Evolutionary conservation across 2,888 invertebrate species (phyloP).

Genomic region (Tipula lateralis): DNA sequence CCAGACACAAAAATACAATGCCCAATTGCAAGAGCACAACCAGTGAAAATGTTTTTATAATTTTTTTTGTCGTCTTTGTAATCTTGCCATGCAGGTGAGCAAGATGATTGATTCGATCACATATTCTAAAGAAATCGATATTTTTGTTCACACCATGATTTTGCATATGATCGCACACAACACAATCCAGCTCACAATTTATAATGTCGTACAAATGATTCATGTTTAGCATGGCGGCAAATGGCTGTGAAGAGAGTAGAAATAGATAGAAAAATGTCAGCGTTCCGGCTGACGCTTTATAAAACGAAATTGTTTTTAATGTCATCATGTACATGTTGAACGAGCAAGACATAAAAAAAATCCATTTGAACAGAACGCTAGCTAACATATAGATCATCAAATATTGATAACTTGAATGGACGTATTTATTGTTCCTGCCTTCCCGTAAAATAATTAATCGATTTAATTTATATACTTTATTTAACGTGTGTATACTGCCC

Average conservation of each 20-base stretch:
- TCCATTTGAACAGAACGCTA: not conserved
- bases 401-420: not conserved
- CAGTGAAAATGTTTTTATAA: not conserved
- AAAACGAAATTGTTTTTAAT: not conserved
- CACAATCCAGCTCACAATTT: not conserved
- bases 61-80: not conserved
- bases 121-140: not conserved
- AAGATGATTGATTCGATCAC: not conserved
- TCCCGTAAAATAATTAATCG: not conserved
- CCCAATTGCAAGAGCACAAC: not conserved
- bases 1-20: not conserved
- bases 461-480: not conserved
- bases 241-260: not conserved
- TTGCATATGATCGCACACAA: not conserved
- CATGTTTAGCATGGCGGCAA: not conserved
- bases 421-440: not conserved
- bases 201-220: not conserved
- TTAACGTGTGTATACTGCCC: not conserved
- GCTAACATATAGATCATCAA: not conserved
- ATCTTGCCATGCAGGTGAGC: not conserved
- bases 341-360: not conserved
- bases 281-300: not conserved
- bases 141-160: not conserved
- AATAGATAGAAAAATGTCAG: not conserved
- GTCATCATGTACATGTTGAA: not conserved